Evolutionary conservation across 2,888 invertebrate genomes (phyloP).

Genomic region (Epiblema foenella): DNA sequence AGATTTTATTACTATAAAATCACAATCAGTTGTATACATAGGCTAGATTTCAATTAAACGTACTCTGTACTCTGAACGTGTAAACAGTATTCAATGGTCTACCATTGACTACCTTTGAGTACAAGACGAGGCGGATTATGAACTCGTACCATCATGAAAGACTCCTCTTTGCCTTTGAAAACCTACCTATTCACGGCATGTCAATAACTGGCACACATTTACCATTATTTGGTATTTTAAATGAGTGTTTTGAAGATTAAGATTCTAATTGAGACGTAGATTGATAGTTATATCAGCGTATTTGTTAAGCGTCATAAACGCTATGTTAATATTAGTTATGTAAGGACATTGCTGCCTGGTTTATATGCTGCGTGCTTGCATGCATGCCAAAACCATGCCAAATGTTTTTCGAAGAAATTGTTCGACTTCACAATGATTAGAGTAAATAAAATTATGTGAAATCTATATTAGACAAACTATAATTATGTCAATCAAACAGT

Average conservation of each 20-base stretch:
- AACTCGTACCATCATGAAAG: not conserved
- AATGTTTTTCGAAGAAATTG: too few species aligned
- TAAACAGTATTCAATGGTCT: not conserved
- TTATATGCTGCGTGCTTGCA: too few species aligned
- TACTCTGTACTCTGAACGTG: not conserved
- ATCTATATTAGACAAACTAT: too few species aligned
- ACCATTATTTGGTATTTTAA: not conserved
- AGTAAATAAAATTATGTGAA: too few species aligned
- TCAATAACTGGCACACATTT: conserved; percentile 11
- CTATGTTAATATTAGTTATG: too few species aligned
- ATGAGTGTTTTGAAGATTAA: conserved; percentile 1
- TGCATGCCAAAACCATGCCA: too few species aligned
- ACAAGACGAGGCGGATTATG: conserved; percentile 8
- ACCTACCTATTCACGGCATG: conserved; percentile 20
- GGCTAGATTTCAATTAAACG: not conserved
- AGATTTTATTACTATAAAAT: too few species aligned
- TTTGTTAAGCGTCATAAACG: not conserved
- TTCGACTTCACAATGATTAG: too few species aligned
- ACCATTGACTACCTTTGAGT: not conserved
- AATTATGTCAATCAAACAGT: too few species aligned
- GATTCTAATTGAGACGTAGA: not conserved
- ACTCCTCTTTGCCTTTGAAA: conserved; percentile 2
- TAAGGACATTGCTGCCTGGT: too few species aligned
- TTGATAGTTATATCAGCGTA: too few species aligned
- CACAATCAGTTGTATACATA: too few species aligned